Conservation (phyloP, 2,888 invertebrate species). For the Chorisops tibialis region DNA sequence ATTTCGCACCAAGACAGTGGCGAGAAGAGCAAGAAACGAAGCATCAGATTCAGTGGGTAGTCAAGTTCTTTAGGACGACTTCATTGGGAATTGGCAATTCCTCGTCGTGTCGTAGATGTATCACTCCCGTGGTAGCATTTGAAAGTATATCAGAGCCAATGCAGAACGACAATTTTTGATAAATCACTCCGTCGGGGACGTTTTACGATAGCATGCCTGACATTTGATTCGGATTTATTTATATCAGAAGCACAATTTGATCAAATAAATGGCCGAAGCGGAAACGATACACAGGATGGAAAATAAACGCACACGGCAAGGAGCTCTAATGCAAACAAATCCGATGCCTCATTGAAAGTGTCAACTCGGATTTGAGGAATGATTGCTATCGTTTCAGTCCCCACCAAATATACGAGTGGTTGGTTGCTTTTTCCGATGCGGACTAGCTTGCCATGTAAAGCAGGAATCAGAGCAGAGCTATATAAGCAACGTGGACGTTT, state of each 20-base stretch:
- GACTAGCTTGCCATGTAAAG: too few species aligned
- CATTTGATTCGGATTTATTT: constrained; percentile 26
- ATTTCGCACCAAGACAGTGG: neutral
- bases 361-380: constrained; percentile 16
- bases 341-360: constrained; percentile 23
- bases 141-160: constrained; percentile 4
- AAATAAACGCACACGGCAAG: neutral
- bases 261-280: constrained; percentile 19
- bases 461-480: too few species aligned
- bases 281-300: neutral
- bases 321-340: constrained; percentile 21
- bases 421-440: too few species aligned
- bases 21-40: neutral
- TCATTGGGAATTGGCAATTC: constrained; percentile 25
- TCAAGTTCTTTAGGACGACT: constrained; percentile 9
- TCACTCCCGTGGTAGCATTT: constrained; percentile 25
- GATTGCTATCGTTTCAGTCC: constrained; percentile 1
- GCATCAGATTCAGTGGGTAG: too few species aligned
- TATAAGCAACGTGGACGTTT: too few species aligned
- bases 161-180: constrained; percentile 32
- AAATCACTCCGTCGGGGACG: constrained; percentile 29
- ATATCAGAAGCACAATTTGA: constrained; percentile 14
- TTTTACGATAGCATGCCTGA: constrained; percentile 21
- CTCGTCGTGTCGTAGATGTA: constrained; percentile 16
- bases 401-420: too few species aligned